These are phyloP conservation scores for Exephanes ischioxanthus DNA, from an alignment of 2,888 invertebrate genomes.

Conservation along the genomic window DNA sequence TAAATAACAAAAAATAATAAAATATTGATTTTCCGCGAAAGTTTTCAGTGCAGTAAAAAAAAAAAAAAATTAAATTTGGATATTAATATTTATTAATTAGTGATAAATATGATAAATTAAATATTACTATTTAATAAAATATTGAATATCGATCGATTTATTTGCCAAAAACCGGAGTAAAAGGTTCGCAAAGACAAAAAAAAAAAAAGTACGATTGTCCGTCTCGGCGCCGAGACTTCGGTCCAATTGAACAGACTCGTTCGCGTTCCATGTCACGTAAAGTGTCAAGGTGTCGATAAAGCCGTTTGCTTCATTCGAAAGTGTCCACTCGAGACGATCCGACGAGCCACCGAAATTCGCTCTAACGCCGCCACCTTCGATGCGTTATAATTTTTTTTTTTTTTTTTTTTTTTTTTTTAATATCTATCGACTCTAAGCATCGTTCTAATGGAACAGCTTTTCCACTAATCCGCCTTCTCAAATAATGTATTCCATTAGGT, in stretches of 20 bases:
- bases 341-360: conserved; percentile 25
- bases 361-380: conserved; percentile 28
- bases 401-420: not conserved
- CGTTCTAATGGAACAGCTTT: not conserved
- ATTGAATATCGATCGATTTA: too few species aligned
- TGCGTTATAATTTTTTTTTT: not conserved
- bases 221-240: conserved; percentile 10
- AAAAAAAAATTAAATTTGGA: too few species aligned
- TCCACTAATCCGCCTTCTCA: conserved; percentile 1
- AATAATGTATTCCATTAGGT: conserved; percentile 35
- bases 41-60: too few species aligned
- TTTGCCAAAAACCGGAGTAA: not conserved
- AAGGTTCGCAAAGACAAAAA: not conserved
- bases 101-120: too few species aligned
- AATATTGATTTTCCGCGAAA: too few species aligned
- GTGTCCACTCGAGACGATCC: conserved; percentile 51
- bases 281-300: conserved; percentile 68
- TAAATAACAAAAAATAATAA: too few species aligned
- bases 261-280: conserved; percentile 71
- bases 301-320: conserved; percentile 64
- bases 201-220: conserved; percentile 31
- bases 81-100: too few species aligned
- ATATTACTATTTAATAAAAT: too few species aligned
- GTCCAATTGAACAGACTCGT: conserved; percentile 64
- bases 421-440: not conserved